These are phyloP conservation scores for Archips crataeganus DNA, from an alignment of 2,888 invertebrate genomes.

Conservation along the genomic window DNA sequence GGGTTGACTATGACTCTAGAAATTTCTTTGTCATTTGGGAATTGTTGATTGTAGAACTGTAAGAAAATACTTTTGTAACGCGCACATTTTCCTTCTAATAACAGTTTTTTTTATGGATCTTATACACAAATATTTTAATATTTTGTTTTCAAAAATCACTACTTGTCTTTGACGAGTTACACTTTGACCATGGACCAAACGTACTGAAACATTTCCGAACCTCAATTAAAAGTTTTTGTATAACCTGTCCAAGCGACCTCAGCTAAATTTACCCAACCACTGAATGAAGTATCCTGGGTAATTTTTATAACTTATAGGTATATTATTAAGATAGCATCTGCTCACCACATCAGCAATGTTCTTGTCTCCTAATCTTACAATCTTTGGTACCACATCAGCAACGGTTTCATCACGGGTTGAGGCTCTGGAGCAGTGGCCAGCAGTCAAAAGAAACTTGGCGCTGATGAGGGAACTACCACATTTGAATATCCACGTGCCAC, in stretches of 20 bases:
- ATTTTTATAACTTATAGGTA: background rate
- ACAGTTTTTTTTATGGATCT: too few relatives aligned
- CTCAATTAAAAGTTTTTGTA: too few relatives aligned
- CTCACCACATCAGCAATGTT: conserved; percentile 51
- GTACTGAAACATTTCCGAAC: too few relatives aligned
- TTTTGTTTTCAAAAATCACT: too few relatives aligned
- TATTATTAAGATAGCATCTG: background rate
- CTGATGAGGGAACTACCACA: conserved; percentile 89
- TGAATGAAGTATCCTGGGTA: too few relatives aligned
- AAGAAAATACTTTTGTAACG: background rate
- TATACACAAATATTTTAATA: too few relatives aligned
- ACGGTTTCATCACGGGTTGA: conserved; percentile 48
- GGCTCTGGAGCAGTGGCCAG: conserved; percentile 85
- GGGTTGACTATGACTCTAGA: conserved; percentile 61
- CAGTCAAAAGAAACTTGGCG: conserved; percentile 86
- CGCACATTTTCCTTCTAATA: too few relatives aligned
- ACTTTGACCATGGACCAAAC: too few relatives aligned
- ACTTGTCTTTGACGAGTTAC: too few relatives aligned
- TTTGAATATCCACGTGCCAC: conserved; percentile 56
- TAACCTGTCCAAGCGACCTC: too few relatives aligned
- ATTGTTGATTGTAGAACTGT: conserved; percentile 45
- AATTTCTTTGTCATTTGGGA: conserved; percentile 55
- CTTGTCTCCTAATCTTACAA: conserved; percentile 59
- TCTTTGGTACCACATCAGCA: conserved; percentile 51
- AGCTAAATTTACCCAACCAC: too few relatives aligned